Base-by-base conservation (phyloP, 2,113 vertebrate genomes). In the Panthera tigris region DNA sequence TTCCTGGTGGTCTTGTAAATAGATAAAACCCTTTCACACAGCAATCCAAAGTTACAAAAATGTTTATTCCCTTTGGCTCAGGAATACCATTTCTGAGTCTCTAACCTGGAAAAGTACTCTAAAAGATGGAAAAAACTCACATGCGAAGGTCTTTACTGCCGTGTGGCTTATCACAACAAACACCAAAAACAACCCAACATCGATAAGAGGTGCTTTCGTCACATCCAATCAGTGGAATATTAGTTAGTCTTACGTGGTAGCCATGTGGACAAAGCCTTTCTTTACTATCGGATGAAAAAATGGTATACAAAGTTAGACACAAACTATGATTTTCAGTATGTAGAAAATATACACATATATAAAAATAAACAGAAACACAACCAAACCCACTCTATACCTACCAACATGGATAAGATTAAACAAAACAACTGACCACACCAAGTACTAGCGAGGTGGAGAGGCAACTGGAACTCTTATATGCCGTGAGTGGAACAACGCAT, bases 21-120 rank as follows among this genome's bases (percentile, higher is more conserved):
- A 87, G 66, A 78, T 33, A 79, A 89, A 78, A 68, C 16, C 33
- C 63, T 92, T 89, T 89, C 23, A 74, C 61, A 96, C 89, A 96
- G 61, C 89, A 91, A 96, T 83, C 50, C 83, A 48, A 89, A 95
- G n/a, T 82, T 55, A 86, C 79, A 82, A 97, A 95, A 76, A 73
- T 41, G 9, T 95, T 91, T 83, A 73, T 86, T 57, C 9, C 25
- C 66, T 93, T 76, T 94, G 81, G 81, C 78, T 50, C 55, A 88
- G 36, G 88, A 92, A 90, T 89, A 45, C 50, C 11, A 88, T 39
- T 74, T 80, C 55, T 69, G 85, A 48, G 61, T 88, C 5, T 92
- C 41, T 76, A 39, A 27, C 65, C 39, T 88, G 41, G 92, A 25
- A 41, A 90, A 57, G 14, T 68, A 63, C 68, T 25, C 52, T 31